Evolutionary conservation across 1,140 invertebrate genomes (phyloP).

Genomic region (Sycophaga agraensis): DNA sequence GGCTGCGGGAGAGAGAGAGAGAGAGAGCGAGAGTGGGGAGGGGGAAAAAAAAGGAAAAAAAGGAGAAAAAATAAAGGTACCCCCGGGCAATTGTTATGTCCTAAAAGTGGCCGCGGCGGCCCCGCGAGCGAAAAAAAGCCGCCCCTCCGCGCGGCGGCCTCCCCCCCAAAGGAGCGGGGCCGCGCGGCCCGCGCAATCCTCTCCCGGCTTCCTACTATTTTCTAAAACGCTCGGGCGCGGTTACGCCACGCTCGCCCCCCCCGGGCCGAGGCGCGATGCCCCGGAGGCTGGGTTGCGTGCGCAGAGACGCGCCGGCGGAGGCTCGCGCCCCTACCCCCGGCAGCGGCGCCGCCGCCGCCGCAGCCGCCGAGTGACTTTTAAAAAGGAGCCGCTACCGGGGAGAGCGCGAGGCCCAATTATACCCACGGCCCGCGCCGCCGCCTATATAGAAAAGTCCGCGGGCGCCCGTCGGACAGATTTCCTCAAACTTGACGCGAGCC

Average conservation of each 20-base stretch:
- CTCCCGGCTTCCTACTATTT: conserved; percentile 12
- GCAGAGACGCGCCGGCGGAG: background rate
- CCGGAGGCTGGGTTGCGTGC: conserved; percentile 4
- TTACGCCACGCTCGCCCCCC: conserved; percentile 6
- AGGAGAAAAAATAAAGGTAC: too few relatives aligned
- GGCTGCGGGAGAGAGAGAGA: too few relatives aligned
- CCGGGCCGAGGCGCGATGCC: background rate
- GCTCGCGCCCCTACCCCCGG: too few relatives aligned
- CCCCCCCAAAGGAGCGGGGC: too few relatives aligned
- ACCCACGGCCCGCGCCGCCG: conserved; percentile 15
- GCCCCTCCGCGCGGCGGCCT: too few relatives aligned
- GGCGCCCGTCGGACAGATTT: conserved; percentile 38
- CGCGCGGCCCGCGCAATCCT: too few relatives aligned
- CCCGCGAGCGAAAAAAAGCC: too few relatives aligned
- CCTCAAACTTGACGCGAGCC: conserved; percentile 37
- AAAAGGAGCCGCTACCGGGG: conserved; percentile 35
- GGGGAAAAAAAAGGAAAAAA: too few relatives aligned
- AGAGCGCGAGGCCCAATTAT: conserved; percentile 21
- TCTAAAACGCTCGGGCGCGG: background rate
- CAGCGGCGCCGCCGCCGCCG: too few relatives aligned
- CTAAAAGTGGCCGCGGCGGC: too few relatives aligned
- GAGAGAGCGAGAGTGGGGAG: too few relatives aligned
- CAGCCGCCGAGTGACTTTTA: conserved; percentile 44
- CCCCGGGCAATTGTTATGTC: too few relatives aligned
- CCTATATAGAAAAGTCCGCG: conserved; percentile 46